Evolutionary conservation across 2,888 invertebrate species (phyloP).

Genomic region (Phrixothrix hirtus): DNA sequence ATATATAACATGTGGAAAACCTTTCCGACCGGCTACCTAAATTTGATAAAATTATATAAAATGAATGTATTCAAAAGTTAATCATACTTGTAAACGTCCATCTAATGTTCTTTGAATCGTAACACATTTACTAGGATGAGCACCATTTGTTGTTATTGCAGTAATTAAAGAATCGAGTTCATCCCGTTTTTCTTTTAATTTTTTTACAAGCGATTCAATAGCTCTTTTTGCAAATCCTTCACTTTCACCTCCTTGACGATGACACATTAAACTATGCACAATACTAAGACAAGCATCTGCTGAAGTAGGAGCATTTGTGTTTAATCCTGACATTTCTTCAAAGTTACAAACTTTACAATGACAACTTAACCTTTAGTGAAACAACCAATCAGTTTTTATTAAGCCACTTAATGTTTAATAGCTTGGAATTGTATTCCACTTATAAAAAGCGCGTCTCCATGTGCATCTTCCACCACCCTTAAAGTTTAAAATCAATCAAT

Average conservation of each 20-base stretch:
- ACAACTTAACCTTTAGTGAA: constrained; percentile 23
- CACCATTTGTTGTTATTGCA: constrained; percentile 99
- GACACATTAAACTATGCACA: constrained; percentile 98
- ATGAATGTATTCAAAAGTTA: too few species aligned
- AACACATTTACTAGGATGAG: constrained; percentile 97
- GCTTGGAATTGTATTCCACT: too few species aligned
- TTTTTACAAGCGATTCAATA: constrained; percentile 98
- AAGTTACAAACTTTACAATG: too few species aligned
- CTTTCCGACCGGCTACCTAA: constrained; percentile 98
- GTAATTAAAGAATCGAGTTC: constrained; percentile 97
- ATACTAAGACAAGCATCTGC: constrained; percentile 98
- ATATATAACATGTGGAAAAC: constrained; percentile 99
- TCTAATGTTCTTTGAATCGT: constrained; percentile 98
- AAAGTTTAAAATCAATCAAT: too few species aligned
- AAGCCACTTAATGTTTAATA: too few species aligned
- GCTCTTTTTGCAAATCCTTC: constrained; percentile 98
- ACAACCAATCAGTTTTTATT: neutral
- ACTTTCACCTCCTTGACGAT: constrained; percentile 96
- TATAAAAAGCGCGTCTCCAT: too few species aligned
- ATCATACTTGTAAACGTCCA: constrained; percentile 96
- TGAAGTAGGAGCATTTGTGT: constrained; percentile 86
- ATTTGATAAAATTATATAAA: too few species aligned
- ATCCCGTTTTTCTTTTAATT: constrained; percentile 97
- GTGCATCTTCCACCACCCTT: too few species aligned
- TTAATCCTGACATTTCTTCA: constrained; percentile 70